A percentile compares a stretch with the other conserved stretches of the same genome.
Conservation (phyloP, 53 echinoderm and acorn worm species). For the Apostichopus leukothele region DNA sequence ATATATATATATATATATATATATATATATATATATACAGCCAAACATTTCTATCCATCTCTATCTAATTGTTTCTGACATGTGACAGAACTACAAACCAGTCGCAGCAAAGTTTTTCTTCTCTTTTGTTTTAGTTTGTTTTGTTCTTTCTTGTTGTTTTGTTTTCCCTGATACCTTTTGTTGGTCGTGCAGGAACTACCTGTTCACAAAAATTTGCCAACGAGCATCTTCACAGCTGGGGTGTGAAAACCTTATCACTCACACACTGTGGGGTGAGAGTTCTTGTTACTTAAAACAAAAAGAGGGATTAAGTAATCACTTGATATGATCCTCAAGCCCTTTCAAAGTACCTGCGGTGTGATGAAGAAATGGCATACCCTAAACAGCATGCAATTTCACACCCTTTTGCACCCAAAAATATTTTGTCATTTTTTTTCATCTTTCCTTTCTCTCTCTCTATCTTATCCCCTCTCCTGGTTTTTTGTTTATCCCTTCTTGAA, state of each 20-base stretch:
- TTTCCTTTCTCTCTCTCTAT: background rate
- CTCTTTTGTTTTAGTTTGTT: no score
- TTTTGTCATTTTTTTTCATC: background rate
- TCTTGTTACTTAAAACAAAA: slow-evolving; percentile 14
- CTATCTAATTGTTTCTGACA: slow-evolving; percentile 2
- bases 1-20: no score
- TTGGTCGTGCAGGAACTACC: no score
- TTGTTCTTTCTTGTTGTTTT: no score
- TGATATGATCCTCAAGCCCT: background rate
- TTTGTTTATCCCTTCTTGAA: no score
- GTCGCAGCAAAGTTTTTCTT: no score
- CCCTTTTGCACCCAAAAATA: background rate
- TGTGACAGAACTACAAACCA: no score
- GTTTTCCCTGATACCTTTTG: no score
- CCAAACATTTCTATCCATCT: slow-evolving; percentile 4
- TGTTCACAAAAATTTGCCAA: slow-evolving; percentile 8
- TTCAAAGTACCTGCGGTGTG: background rate
- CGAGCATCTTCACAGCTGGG: slow-evolving; percentile 22
- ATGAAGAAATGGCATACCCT: slow-evolving; percentile 15
- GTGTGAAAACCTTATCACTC: slow-evolving; percentile 30
- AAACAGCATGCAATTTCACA: slow-evolving; percentile 31
- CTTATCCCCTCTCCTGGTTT: no score
- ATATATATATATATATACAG: no score
- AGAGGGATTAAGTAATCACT: slow-evolving; percentile 6
- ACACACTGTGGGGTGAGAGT: slow-evolving; percentile 35